phyloP scores from a whole-genome alignment of 2,797 vertebrate genomes.

The Glyptemys insculpta region DNA sequence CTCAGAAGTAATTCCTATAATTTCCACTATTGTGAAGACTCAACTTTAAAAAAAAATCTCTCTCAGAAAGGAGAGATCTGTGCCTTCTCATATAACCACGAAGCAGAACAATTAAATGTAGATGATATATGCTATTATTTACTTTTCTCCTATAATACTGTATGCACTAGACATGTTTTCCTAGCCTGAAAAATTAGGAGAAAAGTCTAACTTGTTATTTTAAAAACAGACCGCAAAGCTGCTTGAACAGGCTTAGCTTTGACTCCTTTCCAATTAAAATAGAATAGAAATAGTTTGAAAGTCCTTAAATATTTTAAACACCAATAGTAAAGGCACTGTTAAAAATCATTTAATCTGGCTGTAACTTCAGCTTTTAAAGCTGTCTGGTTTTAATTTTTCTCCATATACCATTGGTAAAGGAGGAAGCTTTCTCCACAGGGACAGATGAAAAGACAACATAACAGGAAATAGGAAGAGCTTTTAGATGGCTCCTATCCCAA shows the following conservation, averaged over 20 bases:
- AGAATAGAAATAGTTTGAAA: slow-evolving; percentile 40
- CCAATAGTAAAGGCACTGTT: slow-evolving; percentile 24
- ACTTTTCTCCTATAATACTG: not conserved
- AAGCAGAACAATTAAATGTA: not conserved
- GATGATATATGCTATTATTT: not conserved
- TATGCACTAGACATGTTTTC: not conserved
- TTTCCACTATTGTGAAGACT: slow-evolving; percentile 5
- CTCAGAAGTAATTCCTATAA: slow-evolving; percentile 19
- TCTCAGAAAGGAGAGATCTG: slow-evolving; percentile 6
- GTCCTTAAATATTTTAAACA: slow-evolving; percentile 56
- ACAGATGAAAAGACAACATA: not conserved
- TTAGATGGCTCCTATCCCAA: not conserved
- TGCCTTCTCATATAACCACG: not conserved
- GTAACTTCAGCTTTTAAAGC: slow-evolving; percentile 57
- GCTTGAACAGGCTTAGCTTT: slow-evolving; percentile 30
- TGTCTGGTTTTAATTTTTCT: slow-evolving; percentile 52
- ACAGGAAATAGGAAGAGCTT: not conserved
- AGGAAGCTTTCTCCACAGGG: not conserved
- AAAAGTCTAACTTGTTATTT: slow-evolving; percentile 28
- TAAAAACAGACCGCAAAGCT: slow-evolving; percentile 31
- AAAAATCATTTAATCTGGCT: slow-evolving; percentile 33
- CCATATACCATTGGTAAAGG: not conserved
- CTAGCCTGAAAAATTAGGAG: slow-evolving; percentile 4
- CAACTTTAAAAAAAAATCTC: slow-evolving; percentile 7
- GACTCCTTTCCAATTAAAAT: slow-evolving; percentile 56